Evolutionary conservation across 2,797 vertebrate species (phyloP), one percentile per base, ranked within the genome.

Genomic region (Poeciliopsis presidionis): DNA sequence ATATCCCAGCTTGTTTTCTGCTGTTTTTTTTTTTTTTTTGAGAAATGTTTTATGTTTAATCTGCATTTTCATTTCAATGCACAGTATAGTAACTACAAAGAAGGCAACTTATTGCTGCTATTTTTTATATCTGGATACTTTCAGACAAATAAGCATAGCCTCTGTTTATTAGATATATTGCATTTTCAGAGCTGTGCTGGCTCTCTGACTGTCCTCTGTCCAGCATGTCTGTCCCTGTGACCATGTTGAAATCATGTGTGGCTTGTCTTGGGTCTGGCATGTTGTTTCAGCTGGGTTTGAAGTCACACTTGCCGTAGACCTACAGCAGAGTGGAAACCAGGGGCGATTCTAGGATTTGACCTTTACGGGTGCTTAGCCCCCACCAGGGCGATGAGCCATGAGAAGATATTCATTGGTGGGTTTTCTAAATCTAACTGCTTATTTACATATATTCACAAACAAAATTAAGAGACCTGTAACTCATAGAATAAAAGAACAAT

Each of bases 241-340:
- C 84, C 86, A 89, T 80, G 77, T 88, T 78, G 74, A 75, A 81
- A 83, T 80, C 81, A 89, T 89, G 81, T 81, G 81, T 74, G 86
- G 76, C 81, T 85, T 86, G 78, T 86, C 83, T 85, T 73, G 83
- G 80, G 78, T 81, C 49, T 80, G 84, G 80, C 45, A 78, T 72
- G 76, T 81, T 81, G 81, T 45, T 63, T 81, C 71, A 80, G 84
- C 84, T 85, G 75, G 47, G 79, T 61, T 77, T 76, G 86, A 81
- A 47, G 22, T 49, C 75, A 78, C 39, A 61, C 39, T 78, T 80
- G 75, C 73, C 55, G 79, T 20, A 76, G 22, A 70, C 51, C 76
- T 69, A 63, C 73, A 70, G 65, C n/a, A 72, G 30, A 82, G 36
- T 77, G 79, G 77, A 82, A 81, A 65, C 4, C 1, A 39, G 36